Evolutionary conservation across 2,113 vertebrate genomes (phyloP).

Genomic region (Columba janthina): DNA sequence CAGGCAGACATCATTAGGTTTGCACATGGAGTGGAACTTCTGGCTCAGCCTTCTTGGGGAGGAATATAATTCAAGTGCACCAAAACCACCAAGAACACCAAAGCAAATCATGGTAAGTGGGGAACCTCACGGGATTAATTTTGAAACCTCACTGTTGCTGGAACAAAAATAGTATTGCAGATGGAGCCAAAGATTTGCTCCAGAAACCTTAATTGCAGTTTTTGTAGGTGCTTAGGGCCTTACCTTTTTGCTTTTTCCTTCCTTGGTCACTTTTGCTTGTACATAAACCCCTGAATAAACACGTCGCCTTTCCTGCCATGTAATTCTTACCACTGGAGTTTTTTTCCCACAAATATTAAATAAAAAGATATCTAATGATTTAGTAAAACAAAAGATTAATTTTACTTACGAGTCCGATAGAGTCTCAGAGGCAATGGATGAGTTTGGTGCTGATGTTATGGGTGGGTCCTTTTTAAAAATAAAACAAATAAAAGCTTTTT

Average conservation of each 20-base stretch:
- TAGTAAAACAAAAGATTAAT: neutral
- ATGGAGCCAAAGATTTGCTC: neutral
- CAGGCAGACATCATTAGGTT: neutral
- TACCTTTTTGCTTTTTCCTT: neutral
- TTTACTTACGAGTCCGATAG: neutral
- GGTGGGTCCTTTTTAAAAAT: neutral
- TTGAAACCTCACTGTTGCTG: neutral
- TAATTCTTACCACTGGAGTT: neutral
- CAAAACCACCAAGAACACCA: neutral
- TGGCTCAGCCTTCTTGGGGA: neutral
- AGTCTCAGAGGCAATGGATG: neutral
- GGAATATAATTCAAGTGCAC: neutral
- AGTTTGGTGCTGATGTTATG: neutral
- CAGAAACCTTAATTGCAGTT: neutral
- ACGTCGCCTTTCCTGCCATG: neutral
- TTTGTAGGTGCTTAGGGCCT: neutral
- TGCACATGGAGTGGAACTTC: neutral
- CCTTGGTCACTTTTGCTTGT: neutral
- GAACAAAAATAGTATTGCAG: neutral
- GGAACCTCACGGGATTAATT: neutral
- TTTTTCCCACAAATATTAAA: neutral
- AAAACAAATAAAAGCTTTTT: neutral
- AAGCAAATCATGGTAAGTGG: neutral
- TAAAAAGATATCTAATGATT: neutral
- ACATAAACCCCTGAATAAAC: neutral